Percentiles rank a stretch among this genome's conserved stretches.
Evolutionary conservation across 2,113 vertebrate genomes (phyloP).

Genomic region (Chaetodon auriga): DNA sequence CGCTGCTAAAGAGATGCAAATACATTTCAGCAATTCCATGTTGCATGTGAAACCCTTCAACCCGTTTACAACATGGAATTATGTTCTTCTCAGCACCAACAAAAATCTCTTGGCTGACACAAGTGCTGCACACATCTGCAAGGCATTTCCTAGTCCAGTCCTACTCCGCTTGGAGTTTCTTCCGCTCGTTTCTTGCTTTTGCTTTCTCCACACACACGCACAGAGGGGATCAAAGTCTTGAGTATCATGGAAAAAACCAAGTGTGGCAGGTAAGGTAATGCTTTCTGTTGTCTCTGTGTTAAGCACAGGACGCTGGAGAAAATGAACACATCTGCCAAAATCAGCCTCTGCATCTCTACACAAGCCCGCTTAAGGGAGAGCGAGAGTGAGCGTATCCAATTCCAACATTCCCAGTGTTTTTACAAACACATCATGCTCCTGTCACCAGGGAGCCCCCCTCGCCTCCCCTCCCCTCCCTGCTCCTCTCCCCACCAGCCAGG

Average conservation of each 20-base stretch:
- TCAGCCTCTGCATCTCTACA: constrained; percentile 58
- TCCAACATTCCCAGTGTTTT: constrained; percentile 70
- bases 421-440: constrained; percentile 66
- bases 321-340: constrained; percentile 66
- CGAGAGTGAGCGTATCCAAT: constrained; percentile 46
- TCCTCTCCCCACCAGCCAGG: constrained; percentile 47
- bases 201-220: constrained; percentile 33
- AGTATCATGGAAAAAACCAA: constrained; percentile 28
- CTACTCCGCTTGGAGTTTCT: constrained; percentile 34
- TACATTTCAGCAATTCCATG: constrained; percentile 8
- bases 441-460: constrained; percentile 50
- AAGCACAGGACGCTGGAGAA: constrained; percentile 35
- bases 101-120: constrained; percentile 62
- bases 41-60: constrained; percentile 20
- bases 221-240: constrained; percentile 37
- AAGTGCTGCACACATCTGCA: constrained; percentile 74
- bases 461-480: neutral
- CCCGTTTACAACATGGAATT: constrained; percentile 34
- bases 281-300: constrained; percentile 37
- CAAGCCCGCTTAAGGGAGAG: constrained; percentile 36
- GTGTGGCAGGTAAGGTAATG: constrained; percentile 58
- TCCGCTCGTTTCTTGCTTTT: constrained; percentile 35
- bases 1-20: constrained; percentile 5
- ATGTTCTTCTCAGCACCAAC: constrained; percentile 35
- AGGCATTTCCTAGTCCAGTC: constrained; percentile 68